Conservation (phyloP, 1,140 invertebrate genomes). For the Zaprionus davidi region DNA sequence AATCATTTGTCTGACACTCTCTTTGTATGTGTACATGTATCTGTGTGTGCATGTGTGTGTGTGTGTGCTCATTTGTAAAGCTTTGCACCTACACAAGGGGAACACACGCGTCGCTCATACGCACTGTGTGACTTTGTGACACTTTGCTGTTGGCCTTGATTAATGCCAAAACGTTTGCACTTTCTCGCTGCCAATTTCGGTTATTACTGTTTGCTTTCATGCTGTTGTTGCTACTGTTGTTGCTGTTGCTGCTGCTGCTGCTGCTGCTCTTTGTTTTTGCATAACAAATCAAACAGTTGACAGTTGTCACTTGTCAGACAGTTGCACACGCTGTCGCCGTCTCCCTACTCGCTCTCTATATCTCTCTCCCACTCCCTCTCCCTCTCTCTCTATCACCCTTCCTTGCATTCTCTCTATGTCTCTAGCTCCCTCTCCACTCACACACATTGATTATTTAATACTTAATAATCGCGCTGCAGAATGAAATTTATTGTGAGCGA, state of each 20-base stretch:
- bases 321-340: neutral
- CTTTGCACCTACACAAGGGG: constrained; percentile 41
- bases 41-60: constrained; percentile 22
- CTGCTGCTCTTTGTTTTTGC: constrained; percentile 20
- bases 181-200: constrained; percentile 28
- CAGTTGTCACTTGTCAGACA: constrained; percentile 44
- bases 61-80: constrained; percentile 49
- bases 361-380: neutral
- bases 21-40: constrained; percentile 1
- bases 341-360: neutral
- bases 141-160: constrained; percentile 51
- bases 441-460: constrained; percentile 15
- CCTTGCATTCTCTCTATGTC: neutral
- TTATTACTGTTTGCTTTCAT: neutral
- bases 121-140: constrained; percentile 33
- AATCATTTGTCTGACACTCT: constrained; percentile 53
- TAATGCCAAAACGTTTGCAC: constrained; percentile 68
- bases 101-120: constrained; percentile 13
- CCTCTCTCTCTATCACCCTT: neutral
- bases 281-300: constrained; percentile 70
- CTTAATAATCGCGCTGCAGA: constrained; percentile 15
- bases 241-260: neutral
- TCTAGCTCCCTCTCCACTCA: neutral
- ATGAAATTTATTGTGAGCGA: constrained; percentile 20
- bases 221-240: neutral